Conservation (phyloP, 2,113 vertebrate species). For the Patagioenas fasciata region DNA sequence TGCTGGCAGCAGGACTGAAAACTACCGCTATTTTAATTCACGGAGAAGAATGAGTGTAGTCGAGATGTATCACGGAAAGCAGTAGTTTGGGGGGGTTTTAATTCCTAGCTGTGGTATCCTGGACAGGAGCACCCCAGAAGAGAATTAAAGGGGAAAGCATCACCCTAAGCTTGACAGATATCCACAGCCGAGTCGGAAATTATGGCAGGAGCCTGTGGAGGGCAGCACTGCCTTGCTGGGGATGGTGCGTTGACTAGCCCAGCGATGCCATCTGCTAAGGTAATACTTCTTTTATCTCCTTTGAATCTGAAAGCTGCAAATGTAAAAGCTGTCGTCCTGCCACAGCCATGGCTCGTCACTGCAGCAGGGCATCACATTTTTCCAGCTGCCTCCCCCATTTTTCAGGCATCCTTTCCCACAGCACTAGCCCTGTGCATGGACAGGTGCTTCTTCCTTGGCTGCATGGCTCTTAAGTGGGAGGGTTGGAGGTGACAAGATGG, state of each 20-base stretch:
- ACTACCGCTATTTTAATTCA: not conserved
- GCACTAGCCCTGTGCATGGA: fast-evolving
- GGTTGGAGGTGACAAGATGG: not conserved
- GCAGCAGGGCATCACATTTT: not conserved
- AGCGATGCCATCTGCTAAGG: conserved; percentile 43
- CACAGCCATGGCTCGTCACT: not conserved
- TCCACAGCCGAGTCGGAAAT: not conserved
- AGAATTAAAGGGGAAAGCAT: not conserved
- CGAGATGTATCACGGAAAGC: not conserved
- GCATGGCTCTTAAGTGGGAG: not conserved
- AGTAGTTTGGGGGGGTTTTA: not conserved
- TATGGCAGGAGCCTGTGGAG: not conserved
- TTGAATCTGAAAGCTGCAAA: conserved; percentile 18
- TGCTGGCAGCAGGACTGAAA: not conserved
- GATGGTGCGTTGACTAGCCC: not conserved
- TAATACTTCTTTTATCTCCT: conserved; percentile 20
- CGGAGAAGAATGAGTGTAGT: not conserved
- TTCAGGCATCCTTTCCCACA: not conserved
- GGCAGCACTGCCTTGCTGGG: conserved; percentile 16
- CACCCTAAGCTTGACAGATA: not conserved
- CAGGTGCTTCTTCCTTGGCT: not conserved
- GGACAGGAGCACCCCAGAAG: not conserved
- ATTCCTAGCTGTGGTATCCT: not conserved
- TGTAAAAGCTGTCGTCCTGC: not conserved
- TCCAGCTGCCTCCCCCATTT: not conserved